Evolutionary conservation across 2,113 vertebrate species (phyloP), one percentile per base, ranked within the genome.

Genomic region (Onychostoma macrolepis): DNA sequence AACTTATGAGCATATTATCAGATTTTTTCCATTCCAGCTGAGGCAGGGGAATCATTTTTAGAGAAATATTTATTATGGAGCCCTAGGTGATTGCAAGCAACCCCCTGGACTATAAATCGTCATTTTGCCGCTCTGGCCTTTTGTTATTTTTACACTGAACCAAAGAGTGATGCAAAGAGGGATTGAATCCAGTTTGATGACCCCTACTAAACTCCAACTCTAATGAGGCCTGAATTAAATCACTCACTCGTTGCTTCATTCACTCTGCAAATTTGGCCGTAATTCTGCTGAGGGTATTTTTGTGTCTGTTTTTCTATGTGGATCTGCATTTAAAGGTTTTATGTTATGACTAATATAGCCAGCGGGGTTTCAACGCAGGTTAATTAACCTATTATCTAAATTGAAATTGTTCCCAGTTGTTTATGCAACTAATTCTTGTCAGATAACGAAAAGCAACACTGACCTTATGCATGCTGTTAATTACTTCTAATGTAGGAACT

Each of bases 151-250:
- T 75, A 21, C 43, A 17, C n/a, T 78, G 8, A 50, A 43, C 50
- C 26, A 87, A 83, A 78, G 19, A 30, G 24, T 80, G 41, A 24
- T 56, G 38, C 12, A 11, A 41, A 36, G 41, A 56, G 28, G 28
- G 67, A 4, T 19, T 50, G 75, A 78, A 21, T 48, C 24, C 61
- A 83, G 43, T 63, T 61, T 85, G 74, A 78, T 43, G 80, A 79
- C 26, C 43, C 65, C 43, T 63, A 43, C n/a, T 19, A 78, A 81
- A 85, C 33, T 45, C 9, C 53, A 26, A 11, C 58, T 24, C 72
- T 86, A 84, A 89, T 26, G 83, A 84, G 41, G 50, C n/a, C 28
- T 87, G 72, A 89, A 79, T 89, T 77, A 30, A 78, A 79, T 67
- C 13, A 38, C 36, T 17, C 28, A 61, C 36, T 71, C 26, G 38